Evolutionary conservation across 2,113 vertebrate species (phyloP).

Genomic region (Malurus alboscapulatus): DNA sequence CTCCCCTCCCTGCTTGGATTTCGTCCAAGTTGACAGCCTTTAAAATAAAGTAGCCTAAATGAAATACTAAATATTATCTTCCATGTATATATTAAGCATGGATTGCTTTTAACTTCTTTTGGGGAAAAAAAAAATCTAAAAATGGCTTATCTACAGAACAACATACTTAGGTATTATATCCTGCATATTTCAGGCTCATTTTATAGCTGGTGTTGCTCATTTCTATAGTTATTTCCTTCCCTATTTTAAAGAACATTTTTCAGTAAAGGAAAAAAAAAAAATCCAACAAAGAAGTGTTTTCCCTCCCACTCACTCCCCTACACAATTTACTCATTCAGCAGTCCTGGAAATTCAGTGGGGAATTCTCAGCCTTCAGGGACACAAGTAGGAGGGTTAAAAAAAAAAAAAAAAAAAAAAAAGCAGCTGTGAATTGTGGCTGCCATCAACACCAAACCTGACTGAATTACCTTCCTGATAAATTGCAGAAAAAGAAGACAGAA

Average conservation of each 20-base stretch:
- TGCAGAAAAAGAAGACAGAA: neutral
- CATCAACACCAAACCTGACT: neutral
- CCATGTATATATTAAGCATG: neutral
- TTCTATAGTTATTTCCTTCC: neutral
- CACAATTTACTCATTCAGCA: conserved; percentile 37
- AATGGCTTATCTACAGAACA: neutral
- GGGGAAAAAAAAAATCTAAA: neutral
- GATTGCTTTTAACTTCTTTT: neutral
- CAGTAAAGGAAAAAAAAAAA: neutral
- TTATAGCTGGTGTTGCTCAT: neutral
- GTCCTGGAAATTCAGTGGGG: conserved; percentile 18
- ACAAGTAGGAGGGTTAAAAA: neutral
- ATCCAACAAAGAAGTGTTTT: neutral
- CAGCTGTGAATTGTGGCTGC: neutral
- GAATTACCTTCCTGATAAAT: neutral
- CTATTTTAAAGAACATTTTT: neutral
- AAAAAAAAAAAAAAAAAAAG: neutral
- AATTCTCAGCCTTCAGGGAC: conserved; percentile 26
- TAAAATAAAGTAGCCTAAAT: neutral
- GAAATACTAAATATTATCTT: conserved; percentile 3
- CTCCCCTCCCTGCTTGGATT: neutral
- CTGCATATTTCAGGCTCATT: neutral
- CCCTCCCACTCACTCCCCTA: neutral
- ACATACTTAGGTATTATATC: neutral
- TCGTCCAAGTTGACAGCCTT: neutral